Percentiles rank a stretch among this genome's conserved stretches.
Conservation (phyloP, 2,888 invertebrate genomes). For the Onthophagus sagittarius region DNA sequence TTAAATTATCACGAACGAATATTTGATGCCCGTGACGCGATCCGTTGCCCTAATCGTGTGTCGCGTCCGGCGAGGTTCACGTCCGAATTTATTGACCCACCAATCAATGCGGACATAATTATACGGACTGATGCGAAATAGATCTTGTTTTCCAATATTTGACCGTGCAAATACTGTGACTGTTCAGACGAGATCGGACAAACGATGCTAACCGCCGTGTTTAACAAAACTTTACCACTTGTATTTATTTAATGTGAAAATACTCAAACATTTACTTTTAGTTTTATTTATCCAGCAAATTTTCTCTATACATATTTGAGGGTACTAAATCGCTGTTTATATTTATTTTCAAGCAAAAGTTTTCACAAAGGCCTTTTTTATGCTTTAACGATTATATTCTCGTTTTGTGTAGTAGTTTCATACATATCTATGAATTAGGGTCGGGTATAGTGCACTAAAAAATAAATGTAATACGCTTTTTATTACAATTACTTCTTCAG, state of each 20-base stretch:
- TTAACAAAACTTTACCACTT: not conserved
- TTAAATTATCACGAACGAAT: slow-evolving; percentile 20
- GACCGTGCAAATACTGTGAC: not conserved
- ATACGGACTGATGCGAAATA: not conserved
- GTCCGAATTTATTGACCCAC: not conserved
- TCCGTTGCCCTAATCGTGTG: not conserved
- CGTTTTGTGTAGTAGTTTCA: no score
- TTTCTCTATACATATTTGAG: no score
- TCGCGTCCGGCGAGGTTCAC: not conserved
- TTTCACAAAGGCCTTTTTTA: no score
- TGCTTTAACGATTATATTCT: no score
- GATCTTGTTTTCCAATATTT: not conserved
- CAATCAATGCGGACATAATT: not conserved
- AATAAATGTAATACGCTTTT: no score
- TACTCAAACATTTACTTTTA: not conserved
- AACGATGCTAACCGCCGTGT: not conserved
- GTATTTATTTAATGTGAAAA: not conserved
- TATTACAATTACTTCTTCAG: no score
- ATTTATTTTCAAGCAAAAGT: no score
- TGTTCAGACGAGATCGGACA: not conserved
- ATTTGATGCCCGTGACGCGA: not conserved
- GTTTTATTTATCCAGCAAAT: no score
- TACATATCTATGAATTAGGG: no score
- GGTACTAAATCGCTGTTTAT: no score
- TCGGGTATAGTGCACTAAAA: no score